These are phyloP conservation scores for Abrostola tripartita DNA, from an alignment of 2,888 invertebrate species.

Conservation along the genomic window DNA sequence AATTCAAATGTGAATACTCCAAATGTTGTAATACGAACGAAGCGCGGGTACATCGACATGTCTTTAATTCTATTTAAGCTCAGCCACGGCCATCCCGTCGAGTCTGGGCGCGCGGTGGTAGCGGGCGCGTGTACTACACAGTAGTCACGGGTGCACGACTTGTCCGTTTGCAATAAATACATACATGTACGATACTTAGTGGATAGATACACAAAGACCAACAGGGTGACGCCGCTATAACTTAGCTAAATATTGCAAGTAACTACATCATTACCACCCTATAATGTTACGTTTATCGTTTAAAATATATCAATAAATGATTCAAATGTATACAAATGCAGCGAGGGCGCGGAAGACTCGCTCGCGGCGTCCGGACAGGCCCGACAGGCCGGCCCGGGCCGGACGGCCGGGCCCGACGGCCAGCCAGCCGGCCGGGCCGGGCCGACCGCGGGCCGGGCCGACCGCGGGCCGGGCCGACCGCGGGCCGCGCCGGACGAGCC, in stretches of 20 bases:
- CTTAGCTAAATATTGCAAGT: constrained; percentile 85
- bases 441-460: constrained; percentile 8
- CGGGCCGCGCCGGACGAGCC: constrained; percentile 6
- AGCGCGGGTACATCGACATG: constrained; percentile 74
- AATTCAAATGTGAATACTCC: constrained; percentile 88
- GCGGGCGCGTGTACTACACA: constrained; percentile 72
- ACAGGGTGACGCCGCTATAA: constrained; percentile 76
- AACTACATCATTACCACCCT: constrained; percentile 83
- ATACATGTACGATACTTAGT: constrained; percentile 68
- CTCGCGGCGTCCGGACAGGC: constrained; percentile 37
- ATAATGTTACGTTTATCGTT: constrained; percentile 71
- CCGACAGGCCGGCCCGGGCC: constrained; percentile 3
- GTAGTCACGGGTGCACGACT: constrained; percentile 75
- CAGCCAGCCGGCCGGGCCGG: constrained; percentile 6
- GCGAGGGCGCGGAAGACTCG: constrained; percentile 69
- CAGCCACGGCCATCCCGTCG: constrained; percentile 49
- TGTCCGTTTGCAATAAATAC: constrained; percentile 72
- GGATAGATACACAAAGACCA: constrained; percentile 70
- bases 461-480: neutral
- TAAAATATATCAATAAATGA: constrained; percentile 78
- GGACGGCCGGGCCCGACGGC: constrained; percentile 7
- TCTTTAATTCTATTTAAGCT: constrained; percentile 62
- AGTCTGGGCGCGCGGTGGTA: constrained; percentile 45
- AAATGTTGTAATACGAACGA: constrained; percentile 83
- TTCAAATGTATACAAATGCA: constrained; percentile 77